Evolutionary conservation across 1,140 invertebrate species (phyloP), one percentile per base, ranked within the genome.

Genomic region (Lepidurus couesii): DNA sequence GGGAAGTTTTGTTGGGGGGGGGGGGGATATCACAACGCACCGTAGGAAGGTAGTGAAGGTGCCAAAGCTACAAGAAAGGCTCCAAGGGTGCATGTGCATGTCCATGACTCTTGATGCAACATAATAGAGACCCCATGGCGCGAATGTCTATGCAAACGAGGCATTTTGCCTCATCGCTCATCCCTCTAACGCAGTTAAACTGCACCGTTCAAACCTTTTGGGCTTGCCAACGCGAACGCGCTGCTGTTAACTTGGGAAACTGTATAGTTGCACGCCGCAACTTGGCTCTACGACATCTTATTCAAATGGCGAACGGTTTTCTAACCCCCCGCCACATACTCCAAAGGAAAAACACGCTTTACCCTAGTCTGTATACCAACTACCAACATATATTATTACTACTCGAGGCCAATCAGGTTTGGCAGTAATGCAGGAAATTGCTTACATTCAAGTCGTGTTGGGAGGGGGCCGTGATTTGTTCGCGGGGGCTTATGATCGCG

Each of bases 91-190:
- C 16, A 21, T 65, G 53, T 65, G 53, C 53, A 65, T 65, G 53
- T 65, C 53, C 53, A 65, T 65, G 53, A 65, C 21, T 65, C 53
- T 65, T 65, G 53, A 21, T 65, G 53, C 53, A 65, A 65, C 53
- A 65, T 65, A 65, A 65, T 65, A 13, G 53, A 65, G 53, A 65
- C 53, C 53, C 53, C 53, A 65, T 65, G 53, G 53, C 53, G 53
- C 53, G 53, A 65, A 65, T 65, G 53, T 65, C 53, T 65, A 65
- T 65, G 53, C 53, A 65, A 65, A 65, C 53, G 53, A 65, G 53
- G 13, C 53, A 65, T 65, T 65, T 65, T 65, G 53, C 53, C 53
- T 65, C 53, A 65, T 65, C 53, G 53, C 21, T 65, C 53, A 65
- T 65, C 53, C 21, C 21, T n/a, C 53, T 65, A 65, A 65, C 53